These are phyloP conservation scores for Drosophila quadrilineata DNA, from an alignment of 1,140 invertebrate species.

Conservation along the genomic window DNA sequence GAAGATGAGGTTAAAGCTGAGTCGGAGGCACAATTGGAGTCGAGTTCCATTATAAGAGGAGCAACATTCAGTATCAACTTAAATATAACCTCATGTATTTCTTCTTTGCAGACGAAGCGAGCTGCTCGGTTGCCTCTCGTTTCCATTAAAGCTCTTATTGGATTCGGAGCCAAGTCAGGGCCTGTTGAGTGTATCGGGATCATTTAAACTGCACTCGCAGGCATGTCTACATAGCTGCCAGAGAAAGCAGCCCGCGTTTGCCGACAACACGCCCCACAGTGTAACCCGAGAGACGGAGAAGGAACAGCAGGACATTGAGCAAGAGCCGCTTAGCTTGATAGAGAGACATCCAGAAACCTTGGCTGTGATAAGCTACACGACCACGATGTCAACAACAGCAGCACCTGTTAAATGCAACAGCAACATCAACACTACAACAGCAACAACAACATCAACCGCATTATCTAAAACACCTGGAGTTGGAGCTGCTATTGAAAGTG, in stretches of 20 bases:
- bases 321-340: neutral
- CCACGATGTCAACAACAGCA: conserved; percentile 7
- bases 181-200: conserved; percentile 81
- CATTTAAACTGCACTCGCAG: conserved; percentile 83
- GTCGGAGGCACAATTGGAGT: too few species aligned
- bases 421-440: neutral
- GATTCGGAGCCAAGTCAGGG: conserved; percentile 82
- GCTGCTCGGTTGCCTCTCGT: conserved; percentile 90
- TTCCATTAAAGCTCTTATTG: conserved; percentile 87
- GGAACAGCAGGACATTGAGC: neutral
- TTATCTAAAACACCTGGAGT: neutral
- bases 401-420: neutral
- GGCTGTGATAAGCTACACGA: neutral
- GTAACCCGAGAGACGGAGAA: neutral
- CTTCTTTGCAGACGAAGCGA: conserved; percentile 86
- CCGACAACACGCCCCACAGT: conserved; percentile 18
- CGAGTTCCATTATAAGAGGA: too few species aligned
- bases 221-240: conserved; percentile 61
- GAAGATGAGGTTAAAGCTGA: too few species aligned
- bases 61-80: neutral
- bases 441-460: conserved; percentile 18
- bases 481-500: neutral
- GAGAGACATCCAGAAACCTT: too few species aligned
- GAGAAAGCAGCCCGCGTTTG: conserved; percentile 18
- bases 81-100: neutral